Percentiles rank a stretch among this genome's conserved stretches.
These are phyloP conservation scores for Pyrrhosoma nymphula DNA, from an alignment of 2,888 invertebrate species.

Conservation along the genomic window DNA sequence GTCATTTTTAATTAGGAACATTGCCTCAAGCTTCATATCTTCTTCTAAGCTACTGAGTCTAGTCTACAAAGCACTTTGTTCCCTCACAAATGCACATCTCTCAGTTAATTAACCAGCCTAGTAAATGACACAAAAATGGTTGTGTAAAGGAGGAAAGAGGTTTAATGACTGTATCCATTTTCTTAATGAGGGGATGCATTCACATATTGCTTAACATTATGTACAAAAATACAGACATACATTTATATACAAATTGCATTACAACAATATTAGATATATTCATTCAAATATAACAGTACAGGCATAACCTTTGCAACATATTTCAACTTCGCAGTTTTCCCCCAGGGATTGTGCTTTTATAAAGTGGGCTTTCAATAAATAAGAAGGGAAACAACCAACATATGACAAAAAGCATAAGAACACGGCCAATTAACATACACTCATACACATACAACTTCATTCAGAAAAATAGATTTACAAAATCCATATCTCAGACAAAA, in stretches of 20 bases:
- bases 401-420: conserved; percentile 63
- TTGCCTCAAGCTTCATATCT: conserved; percentile 58
- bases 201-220: conserved; percentile 65
- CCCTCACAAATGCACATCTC: conserved; percentile 67
- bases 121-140: conserved; percentile 64
- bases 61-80: conserved; percentile 63
- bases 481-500: conserved; percentile 60
- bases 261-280: conserved; percentile 63
- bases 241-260: conserved; percentile 60
- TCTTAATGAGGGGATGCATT: conserved; percentile 57
- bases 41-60: conserved; percentile 30
- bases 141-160: conserved; percentile 59
- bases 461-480: conserved; percentile 61
- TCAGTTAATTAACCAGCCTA: conserved; percentile 59
- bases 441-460: conserved; percentile 56
- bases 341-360: conserved; percentile 62
- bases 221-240: conserved; percentile 67
- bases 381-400: conserved; percentile 62
- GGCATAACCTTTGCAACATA: conserved; percentile 63
- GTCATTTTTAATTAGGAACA: conserved; percentile 62
- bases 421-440: conserved; percentile 62
- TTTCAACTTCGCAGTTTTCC: conserved; percentile 64
- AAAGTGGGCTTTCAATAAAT: conserved; percentile 52
- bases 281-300: conserved; percentile 64
- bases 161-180: conserved; percentile 51